Evolutionary conservation across 2,888 invertebrate species (phyloP).

Genomic region (Craniophora ligustri): DNA sequence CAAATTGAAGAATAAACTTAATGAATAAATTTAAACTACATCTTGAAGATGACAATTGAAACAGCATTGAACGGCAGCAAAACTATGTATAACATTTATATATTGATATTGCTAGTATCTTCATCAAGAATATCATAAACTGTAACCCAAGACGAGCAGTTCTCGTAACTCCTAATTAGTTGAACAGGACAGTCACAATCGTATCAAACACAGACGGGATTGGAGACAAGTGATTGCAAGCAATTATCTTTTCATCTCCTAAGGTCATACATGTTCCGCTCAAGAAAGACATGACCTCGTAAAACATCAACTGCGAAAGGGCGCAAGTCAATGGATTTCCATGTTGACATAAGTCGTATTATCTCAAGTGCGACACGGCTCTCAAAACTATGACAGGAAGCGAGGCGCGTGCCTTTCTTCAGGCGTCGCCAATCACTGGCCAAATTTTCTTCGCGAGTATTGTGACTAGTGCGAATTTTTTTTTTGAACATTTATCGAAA

Average conservation of each 20-base stretch:
- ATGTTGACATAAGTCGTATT: conserved; percentile 72
- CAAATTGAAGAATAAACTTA: too few relatives aligned
- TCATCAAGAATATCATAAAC: conserved; percentile 39
- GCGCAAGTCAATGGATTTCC: conserved; percentile 61
- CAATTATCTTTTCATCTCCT: conserved; percentile 82
- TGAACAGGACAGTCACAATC: conserved; percentile 50
- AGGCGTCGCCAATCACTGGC: conserved; percentile 69
- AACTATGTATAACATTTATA: conserved; percentile 44
- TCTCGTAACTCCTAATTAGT: conserved; percentile 46
- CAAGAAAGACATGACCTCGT: conserved; percentile 76
- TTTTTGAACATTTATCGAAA: background rate
- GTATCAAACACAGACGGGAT: conserved; percentile 60
- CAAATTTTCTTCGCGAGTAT: conserved; percentile 12
- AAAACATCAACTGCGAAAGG: conserved; percentile 58
- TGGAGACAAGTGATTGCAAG: conserved; percentile 64
- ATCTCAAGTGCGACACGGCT: conserved; percentile 65
- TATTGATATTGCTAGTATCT: conserved; percentile 11
- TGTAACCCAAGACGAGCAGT: conserved; percentile 33
- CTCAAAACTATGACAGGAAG: conserved; percentile 85
- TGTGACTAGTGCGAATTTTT: background rate
- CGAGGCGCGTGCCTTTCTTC: conserved; percentile 80
- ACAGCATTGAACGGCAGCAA: conserved; percentile 15
- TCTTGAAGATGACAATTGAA: conserved; percentile 8
- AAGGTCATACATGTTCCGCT: conserved; percentile 82
- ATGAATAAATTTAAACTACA: too few relatives aligned